Percentiles rank a stretch among this genome's conserved stretches.
Conservation (phyloP, 2,797 vertebrate species). For the Sternarchorhynchus goeldii region DNA sequence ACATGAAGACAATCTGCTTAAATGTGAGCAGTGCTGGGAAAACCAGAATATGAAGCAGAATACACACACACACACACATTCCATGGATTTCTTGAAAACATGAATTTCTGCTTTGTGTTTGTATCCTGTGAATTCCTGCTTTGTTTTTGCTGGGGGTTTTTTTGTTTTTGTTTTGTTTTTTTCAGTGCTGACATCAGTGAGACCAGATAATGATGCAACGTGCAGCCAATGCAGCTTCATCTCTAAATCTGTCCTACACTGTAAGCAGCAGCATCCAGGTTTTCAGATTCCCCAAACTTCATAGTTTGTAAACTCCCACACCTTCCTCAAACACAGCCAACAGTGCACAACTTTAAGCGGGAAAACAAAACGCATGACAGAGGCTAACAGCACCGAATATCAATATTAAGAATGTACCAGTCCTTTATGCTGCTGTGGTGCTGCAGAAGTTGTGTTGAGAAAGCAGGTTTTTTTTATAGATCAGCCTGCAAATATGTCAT, state of each 20-base stretch:
- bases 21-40: no score
- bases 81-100: no score
- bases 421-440: neutral
- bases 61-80: no score
- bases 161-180: neutral
- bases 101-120: no score
- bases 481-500: neutral
- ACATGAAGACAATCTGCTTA: neutral
- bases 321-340: slow-evolving; percentile 19
- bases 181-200: neutral
- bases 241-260: neutral
- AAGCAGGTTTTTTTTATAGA: neutral
- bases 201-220: neutral
- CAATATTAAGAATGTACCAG: no score
- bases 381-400: neutral
- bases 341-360: neutral
- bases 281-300: neutral
- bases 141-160: neutral
- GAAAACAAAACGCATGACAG: neutral
- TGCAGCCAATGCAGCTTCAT: neutral
- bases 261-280: neutral
- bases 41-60: no score
- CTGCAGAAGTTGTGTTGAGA: neutral
- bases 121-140: neutral
- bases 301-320: slow-evolving; percentile 20